Percentiles rank a stretch among this genome's conserved stretches.
Evolutionary conservation across 2,797 vertebrate genomes (phyloP).

Genomic region (Accipiter fasciatus): DNA sequence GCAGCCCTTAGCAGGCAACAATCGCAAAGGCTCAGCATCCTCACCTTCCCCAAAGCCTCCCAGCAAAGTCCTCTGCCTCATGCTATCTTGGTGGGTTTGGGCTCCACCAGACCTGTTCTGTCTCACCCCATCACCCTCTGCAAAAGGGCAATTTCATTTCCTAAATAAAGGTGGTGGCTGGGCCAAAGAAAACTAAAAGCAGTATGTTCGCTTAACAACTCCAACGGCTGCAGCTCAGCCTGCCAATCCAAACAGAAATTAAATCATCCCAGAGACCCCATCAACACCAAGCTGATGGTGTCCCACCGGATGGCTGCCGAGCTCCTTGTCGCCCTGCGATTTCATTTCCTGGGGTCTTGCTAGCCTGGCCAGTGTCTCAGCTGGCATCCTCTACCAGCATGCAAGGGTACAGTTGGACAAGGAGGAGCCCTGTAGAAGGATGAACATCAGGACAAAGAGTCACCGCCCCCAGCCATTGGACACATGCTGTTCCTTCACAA

Average conservation of each 20-base stretch:
- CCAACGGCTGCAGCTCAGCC: neutral
- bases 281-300: neutral
- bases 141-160: constrained; percentile 31
- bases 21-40: neutral
- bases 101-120: neutral
- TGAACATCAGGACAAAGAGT: constrained; percentile 11
- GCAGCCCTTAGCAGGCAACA: neutral
- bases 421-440: neutral
- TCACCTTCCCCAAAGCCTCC: neutral
- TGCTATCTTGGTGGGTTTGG: neutral
- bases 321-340: neutral
- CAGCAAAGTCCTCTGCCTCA: neutral
- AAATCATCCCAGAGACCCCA: constrained; percentile 33
- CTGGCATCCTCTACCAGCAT: neutral
- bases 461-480: neutral
- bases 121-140: neutral
- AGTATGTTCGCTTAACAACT: constrained; percentile 14
- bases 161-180: constrained; percentile 33
- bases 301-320: neutral
- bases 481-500: constrained; percentile 40
- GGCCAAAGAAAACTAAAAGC: constrained; percentile 66
- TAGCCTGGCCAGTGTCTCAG: neutral
- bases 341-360: neutral
- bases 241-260: constrained; percentile 39
- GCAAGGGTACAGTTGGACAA: rapidly evolving